Conservation (phyloP, 2,888 invertebrate species). For the Agrotis puta region DNA sequence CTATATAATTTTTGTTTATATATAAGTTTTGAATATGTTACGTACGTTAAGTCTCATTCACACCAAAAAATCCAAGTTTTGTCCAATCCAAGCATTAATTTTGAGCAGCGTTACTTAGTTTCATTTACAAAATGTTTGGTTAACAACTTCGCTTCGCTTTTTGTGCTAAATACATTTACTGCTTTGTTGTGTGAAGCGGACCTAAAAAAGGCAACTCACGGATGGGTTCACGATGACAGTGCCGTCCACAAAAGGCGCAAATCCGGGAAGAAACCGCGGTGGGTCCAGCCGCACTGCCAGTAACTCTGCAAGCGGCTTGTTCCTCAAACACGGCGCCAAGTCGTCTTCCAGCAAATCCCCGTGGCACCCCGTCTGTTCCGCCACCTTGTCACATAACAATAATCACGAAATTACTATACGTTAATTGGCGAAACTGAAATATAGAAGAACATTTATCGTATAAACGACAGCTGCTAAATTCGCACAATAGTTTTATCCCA, state of each 20-base stretch:
- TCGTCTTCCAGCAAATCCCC: constrained; percentile 96
- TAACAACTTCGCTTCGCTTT: too few relatives aligned
- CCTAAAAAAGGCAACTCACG: constrained; percentile 80
- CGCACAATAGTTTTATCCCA: not conserved
- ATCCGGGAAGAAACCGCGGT: constrained; percentile 96
- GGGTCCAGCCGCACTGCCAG: constrained; percentile 94
- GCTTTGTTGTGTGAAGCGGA: not conserved
- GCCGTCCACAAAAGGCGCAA: constrained; percentile 98
- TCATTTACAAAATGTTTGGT: too few relatives aligned
- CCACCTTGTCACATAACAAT: constrained; percentile 88
- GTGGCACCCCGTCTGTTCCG: constrained; percentile 96
- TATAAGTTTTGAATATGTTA: too few relatives aligned
- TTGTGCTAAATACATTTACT: too few relatives aligned
- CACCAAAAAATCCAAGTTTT: too few relatives aligned
- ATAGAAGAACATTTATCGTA: not conserved
- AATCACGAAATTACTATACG: not conserved
- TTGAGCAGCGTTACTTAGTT: too few relatives aligned
- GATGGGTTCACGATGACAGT: constrained; percentile 94
- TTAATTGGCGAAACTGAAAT: not conserved
- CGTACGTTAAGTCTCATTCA: too few relatives aligned
- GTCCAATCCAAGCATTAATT: too few relatives aligned
- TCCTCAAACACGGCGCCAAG: constrained; percentile 95
- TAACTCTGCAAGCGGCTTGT: constrained; percentile 94
- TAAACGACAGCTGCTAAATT: not conserved
- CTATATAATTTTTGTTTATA: too few relatives aligned